A percentile compares a stretch with the other conserved stretches of the same genome.
phyloP scores from a whole-genome alignment of 2,888 invertebrate species.

The Hemistola chrysoprasaria region DNA sequence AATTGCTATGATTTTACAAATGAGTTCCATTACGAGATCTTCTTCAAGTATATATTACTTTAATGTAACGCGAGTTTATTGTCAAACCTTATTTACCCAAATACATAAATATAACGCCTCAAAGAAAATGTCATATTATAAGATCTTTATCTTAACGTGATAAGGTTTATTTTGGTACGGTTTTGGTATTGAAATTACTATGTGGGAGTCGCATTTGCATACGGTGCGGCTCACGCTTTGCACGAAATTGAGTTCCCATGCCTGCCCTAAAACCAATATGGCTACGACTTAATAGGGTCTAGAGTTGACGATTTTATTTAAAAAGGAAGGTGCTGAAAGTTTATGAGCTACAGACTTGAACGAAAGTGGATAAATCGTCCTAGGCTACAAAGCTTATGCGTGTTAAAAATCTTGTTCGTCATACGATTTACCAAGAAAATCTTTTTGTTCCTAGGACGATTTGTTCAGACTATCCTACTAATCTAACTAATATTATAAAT shows the following conservation, averaged over 20 bases:
- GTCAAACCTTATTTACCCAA: slow-evolving; percentile 25
- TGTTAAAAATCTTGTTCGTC: no score
- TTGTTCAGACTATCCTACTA: no score
- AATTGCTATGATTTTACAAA: slow-evolving; percentile 16
- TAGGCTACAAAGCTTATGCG: no score
- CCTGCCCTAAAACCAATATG: slow-evolving; percentile 52
- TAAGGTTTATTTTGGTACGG: slow-evolving; percentile 19
- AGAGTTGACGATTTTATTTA: slow-evolving; percentile 13
- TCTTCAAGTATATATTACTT: slow-evolving; percentile 7
- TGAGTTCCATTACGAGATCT: slow-evolving; percentile 14
- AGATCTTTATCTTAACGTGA: slow-evolving; percentile 12
- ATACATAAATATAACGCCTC: slow-evolving; percentile 25
- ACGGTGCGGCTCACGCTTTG: slow-evolving; percentile 39
- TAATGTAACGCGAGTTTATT: slow-evolving; percentile 19
- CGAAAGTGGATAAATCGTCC: no score
- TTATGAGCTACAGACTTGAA: no score
- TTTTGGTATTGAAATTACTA: slow-evolving; percentile 40
- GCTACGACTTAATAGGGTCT: slow-evolving; percentile 19
- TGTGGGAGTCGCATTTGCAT: slow-evolving; percentile 49
- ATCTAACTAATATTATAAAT: no score
- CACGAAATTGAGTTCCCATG: slow-evolving; percentile 50
- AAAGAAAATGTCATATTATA: slow-evolving; percentile 26
- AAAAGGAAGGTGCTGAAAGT: no score
- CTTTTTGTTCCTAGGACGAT: no score
- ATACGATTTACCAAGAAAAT: no score